Evolutionary conservation across 2,797 vertebrate genomes (phyloP), one percentile per base, ranked within the genome.

Genomic region (Chromobotia macracanthus): DNA sequence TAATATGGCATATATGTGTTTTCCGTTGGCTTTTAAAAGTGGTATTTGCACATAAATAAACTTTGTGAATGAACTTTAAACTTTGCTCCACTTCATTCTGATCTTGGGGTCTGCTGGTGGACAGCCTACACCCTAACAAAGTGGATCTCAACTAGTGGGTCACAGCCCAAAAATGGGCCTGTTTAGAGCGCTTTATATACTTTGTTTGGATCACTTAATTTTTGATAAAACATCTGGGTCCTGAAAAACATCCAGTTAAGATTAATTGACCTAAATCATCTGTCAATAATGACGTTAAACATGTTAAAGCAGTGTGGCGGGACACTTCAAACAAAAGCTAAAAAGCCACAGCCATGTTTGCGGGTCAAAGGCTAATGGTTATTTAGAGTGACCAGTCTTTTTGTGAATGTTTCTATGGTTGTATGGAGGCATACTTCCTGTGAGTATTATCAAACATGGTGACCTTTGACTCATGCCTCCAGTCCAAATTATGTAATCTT

Each of bases 361-460:
- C 13, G 51, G 41, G 75, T 51, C 75, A 77, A 63, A 78, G 46
- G 46, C 56, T 78, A 35, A 48, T 7, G 11, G 28, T 64, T 78
- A 70, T 55, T 78, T 63, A 64, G 46, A 12, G 3, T 63, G 56
- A 51, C 31, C 61, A 21, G 69, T n/a, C 44, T 46, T 46, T 51
- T 55, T 44, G 25, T 80, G 72, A 60, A 61, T 23, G 56, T 51
- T 25, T 65, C 66, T 56, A 50, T 64, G 67, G 23, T 66, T 58
- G 18, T 48, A 66, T n/a, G 19, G 13, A 56, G 60, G 58, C 67
- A 38, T 16, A 88, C 90, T 93, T 94, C 92, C 92, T 92, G 88
- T 91, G 70, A 89, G 89, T 87, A 92, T 92, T 91, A 89, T 90
- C 88, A 86, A 90, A 91, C 89, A 90, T 86, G 89, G 88, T 63